Base-by-base conservation (phyloP, 1,140 invertebrate species). In the Zaprionus kolodkinae region DNA sequence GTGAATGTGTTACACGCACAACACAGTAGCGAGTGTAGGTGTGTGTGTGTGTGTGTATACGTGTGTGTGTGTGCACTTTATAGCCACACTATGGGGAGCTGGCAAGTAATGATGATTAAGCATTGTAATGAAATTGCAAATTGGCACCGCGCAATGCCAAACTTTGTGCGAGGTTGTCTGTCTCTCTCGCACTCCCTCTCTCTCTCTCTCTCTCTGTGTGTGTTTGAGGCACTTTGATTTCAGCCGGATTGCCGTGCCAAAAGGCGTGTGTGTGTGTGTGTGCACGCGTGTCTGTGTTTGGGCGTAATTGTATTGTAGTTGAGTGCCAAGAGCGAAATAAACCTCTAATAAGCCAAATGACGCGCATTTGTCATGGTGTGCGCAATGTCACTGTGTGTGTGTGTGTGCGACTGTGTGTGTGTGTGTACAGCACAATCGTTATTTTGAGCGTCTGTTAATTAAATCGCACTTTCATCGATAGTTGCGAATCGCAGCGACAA, bases 71-170 rank as follows among this genome's bases (percentile, higher is more conserved):
- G 62, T 72, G 38, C 73, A 55, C 55, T 76, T 70, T 60, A 59
- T 72, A 45, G 62, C 72, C 67, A 38, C 43, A 56, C 55, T 70
- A 70, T 82, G 69, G 57, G 45, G 66, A 38, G 52, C 54, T 56
- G 43, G 35, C 71, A 74, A 50, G 78, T 88, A 88, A 88, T 88
- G 84, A 88, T 88, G 84, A 88, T 88, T 88, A 89, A 88, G 80
- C 85, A 88, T 88, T 84, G 84, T 78, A 88, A 88, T 88, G 84
- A 88, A 88, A 88, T 87, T 84, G 80, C 84, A 83, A 87, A 87
- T 87, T 87, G 83, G 77, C 76, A 70, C 68, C 79, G 70, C 72
- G 76, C 62, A 69, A 60, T 65, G 69, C 68, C 69, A 76, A 76
- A 71, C 50, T 61, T 38, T 59, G 57, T 40, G 36, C 11, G 56